Evolutionary conservation across 2,797 vertebrate genomes (phyloP), one percentile per base, ranked within the genome.

Genomic region (Discoglossus pictus): DNA sequence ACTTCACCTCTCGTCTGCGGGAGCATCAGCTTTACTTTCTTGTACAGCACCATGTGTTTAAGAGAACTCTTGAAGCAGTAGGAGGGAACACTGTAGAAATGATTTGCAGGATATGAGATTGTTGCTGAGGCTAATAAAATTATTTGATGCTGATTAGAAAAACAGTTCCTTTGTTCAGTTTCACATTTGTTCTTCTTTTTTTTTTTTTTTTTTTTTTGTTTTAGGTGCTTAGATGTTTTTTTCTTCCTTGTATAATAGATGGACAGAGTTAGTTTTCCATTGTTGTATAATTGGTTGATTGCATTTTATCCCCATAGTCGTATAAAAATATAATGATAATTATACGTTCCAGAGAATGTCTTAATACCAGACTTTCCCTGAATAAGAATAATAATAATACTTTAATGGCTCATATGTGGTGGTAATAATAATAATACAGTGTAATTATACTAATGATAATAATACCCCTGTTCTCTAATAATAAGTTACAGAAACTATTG

Each of bases 91-190:
- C 35, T n/a, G 34, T 35, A 50, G 35, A 58, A 62, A 63, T 50
- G 4, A 62, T 35, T 63, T 70, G 8, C 67, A 70, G 67, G 67
- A 70, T 70, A 63, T 70, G 59, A 70, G 60, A 70, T 70, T 59
- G 55, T 42, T 60, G 24, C 60, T 50, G 43, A 70, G 36, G 35
- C 60, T 63, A 62, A 58, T 70, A 63, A 63, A 55, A 39, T 60
- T 27, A 50, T 63, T 35, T 50, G 60, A 50, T 54, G 40, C 34
- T 62, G 58, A 69, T 62, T 70, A 18, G 43, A 70, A 70, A 63
- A 70, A 24, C 67, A 70, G 43, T 50, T 27, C 35, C 24, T 54
- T 65, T 1, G 11, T 47, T 17, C 7, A 23, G 39, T 55, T 16
- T 24, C 53, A n/a, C 25, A 36, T 35, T 31, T 17, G n/a, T 24